These are phyloP conservation scores for Lithophane leautieri DNA, from an alignment of 2,888 invertebrate species.

Conservation along the genomic window DNA sequence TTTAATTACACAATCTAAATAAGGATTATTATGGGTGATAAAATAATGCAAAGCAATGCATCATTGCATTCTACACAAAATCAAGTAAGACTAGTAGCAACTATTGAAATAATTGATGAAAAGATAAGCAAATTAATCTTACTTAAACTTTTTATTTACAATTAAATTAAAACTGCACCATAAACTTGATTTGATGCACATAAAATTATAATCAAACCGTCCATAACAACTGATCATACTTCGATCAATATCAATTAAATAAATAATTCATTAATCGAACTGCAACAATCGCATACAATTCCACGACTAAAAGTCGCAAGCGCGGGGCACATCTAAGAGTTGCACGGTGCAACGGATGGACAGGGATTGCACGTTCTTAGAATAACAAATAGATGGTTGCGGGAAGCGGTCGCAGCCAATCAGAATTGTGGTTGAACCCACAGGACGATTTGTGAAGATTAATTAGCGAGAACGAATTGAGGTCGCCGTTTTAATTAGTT, in stretches of 20 bases:
- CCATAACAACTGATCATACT: conserved; percentile 45
- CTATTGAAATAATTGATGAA: conserved; percentile 15
- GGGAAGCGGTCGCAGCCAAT: conserved; percentile 79
- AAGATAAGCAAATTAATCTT: conserved; percentile 21
- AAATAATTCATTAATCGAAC: conserved; percentile 68
- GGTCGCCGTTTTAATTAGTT: conserved; percentile 61
- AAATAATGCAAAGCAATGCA: background rate
- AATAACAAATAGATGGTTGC: conserved; percentile 80
- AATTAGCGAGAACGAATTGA: conserved; percentile 78
- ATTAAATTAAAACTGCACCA: conserved; percentile 43
- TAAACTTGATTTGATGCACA: conserved; percentile 37
- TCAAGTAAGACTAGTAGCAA: background rate
- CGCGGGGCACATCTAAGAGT: conserved; percentile 72
- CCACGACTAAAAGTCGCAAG: conserved; percentile 61
- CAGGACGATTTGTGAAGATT: conserved; percentile 81
- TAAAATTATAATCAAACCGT: conserved; percentile 39
- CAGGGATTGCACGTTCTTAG: conserved; percentile 77
- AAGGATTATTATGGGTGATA: no score
- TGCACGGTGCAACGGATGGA: conserved; percentile 83
- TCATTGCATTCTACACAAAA: background rate
- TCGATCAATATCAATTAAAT: conserved; percentile 52
- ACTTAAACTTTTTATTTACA: conserved; percentile 21
- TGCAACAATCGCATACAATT: conserved; percentile 58
- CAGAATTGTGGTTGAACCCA: conserved; percentile 72
- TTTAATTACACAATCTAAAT: background rate